Evolutionary conservation across 2,888 invertebrate species (phyloP), one percentile per base, ranked within the genome.

Genomic region (Trimorus sp.): DNA sequence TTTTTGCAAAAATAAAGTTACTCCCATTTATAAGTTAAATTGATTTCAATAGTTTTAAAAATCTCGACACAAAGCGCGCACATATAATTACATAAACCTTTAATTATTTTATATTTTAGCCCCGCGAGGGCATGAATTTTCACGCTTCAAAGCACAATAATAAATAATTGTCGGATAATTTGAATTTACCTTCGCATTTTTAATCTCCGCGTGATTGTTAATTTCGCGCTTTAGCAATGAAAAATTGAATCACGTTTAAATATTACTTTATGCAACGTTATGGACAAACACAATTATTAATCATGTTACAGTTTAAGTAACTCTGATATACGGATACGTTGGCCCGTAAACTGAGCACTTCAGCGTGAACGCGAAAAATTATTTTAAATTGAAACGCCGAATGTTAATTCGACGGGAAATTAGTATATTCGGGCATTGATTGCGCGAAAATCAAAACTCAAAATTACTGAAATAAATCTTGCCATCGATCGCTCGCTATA

Each of bases 31-130:
- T 54, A 54, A 56, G n/a, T 62, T 60, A 59, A 71, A 78, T 65
- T 78, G 53, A 71, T 71, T 78, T 71, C 12, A 71, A 49, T 78
- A 65, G 53, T 58, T 71, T n/a, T 65, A 71, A 70, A 77, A 70
- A 65, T 76, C 68, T 49, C 14, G 49, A 12, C 49, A 53, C 54
- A 71, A 70, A 70, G 59, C 36, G 60, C 15, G 51, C 51, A 60
- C 68, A 68, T 60, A 68, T 68, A 75, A 75, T 75, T 68, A 66
- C 58, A 60, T 68, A 40, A 75, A 66, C 59, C 40, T 45, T 66
- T 66, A 36, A 68, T 75, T 75, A 66, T 68, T 68, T 75, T 75
- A 75, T 60, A 58, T 51, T 75, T 68, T 68, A 59, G 36, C 45
- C 53, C 6, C 26, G 15, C 53, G 38, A 51, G 26, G 26, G 54